Conservation (phyloP, 2,113 vertebrate genomes). For the Thalassoma bifasciatum region DNA sequence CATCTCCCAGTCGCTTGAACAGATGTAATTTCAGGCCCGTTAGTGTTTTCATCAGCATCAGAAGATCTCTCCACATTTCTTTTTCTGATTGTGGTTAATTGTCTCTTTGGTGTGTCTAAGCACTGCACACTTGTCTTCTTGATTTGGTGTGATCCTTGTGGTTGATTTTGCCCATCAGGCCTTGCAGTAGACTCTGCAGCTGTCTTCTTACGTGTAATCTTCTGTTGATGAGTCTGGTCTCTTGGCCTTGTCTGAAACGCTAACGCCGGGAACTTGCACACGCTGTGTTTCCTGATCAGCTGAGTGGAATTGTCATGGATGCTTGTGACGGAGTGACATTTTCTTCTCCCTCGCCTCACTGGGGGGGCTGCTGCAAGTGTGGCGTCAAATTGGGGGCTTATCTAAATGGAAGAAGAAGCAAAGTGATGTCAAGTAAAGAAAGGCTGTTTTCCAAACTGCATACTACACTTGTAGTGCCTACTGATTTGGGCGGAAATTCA, state of each 20-base stretch:
- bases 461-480: too few relatives aligned
- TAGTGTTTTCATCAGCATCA: not conserved
- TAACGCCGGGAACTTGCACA: slow-evolving; percentile 84
- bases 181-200: slow-evolving; percentile 1
- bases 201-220: slow-evolving; percentile 9
- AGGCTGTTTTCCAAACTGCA: too few relatives aligned
- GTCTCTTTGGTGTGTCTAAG: slow-evolving; percentile 39
- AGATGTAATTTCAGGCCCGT: slow-evolving; percentile 10
- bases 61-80: slow-evolving; percentile 3
- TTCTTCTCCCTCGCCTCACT: slow-evolving; percentile 52
- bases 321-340: slow-evolving; percentile 42
- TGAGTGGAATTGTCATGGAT: slow-evolving; percentile 55
- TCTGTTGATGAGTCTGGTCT: slow-evolving; percentile 38
- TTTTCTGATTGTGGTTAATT: slow-evolving; percentile 1
- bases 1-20: slow-evolving; percentile 2
- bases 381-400: slow-evolving; percentile 88
- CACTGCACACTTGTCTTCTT: slow-evolving; percentile 9
- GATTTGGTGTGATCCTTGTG: not conserved
- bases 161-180: slow-evolving; percentile 19
- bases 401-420: slow-evolving; percentile 73
- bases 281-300: slow-evolving; percentile 68
- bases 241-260: slow-evolving; percentile 74
- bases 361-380: slow-evolving; percentile 35
- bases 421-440: not conserved
- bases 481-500: too few relatives aligned